Evolutionary conservation across 2,797 vertebrate genomes (phyloP).

Genomic region (Spinibarbus caldwelli): DNA sequence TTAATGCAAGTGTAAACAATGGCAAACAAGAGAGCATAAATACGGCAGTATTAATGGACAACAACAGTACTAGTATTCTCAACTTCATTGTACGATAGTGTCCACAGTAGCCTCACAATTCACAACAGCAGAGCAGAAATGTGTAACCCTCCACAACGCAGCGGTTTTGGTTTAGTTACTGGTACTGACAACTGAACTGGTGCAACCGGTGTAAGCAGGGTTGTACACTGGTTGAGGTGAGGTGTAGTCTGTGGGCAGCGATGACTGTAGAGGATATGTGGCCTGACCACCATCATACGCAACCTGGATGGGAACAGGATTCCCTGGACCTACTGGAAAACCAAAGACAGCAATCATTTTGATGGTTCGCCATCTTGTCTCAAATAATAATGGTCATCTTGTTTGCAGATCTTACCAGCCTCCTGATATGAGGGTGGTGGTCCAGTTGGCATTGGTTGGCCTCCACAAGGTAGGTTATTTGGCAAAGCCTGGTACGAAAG

Average conservation of each 20-base stretch:
- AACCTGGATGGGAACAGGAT: conserved; percentile 73
- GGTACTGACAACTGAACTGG: conserved; percentile 60
- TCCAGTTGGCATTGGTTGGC: conserved; percentile 48
- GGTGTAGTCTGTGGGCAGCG: conserved; percentile 59
- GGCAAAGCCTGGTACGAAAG: conserved; percentile 71
- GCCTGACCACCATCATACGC: conserved; percentile 68
- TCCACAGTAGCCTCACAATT: conserved; percentile 22
- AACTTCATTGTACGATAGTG: not conserved
- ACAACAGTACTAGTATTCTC: not conserved
- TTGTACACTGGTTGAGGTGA: conserved; percentile 87
- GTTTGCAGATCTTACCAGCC: conserved; percentile 47
- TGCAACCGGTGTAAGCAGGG: conserved; percentile 77
- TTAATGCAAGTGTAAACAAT: not conserved
- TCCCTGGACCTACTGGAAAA: conserved; percentile 61
- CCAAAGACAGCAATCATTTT: not conserved
- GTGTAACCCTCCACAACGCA: conserved; percentile 64
- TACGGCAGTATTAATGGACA: not conserved
- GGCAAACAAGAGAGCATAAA: not conserved
- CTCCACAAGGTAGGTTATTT: conserved; percentile 64
- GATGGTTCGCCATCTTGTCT: not conserved
- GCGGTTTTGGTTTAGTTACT: conserved; percentile 65
- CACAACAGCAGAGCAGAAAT: conserved; percentile 11
- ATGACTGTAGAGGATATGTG: conserved; percentile 46
- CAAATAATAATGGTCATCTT: not conserved
- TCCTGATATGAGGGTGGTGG: conserved; percentile 64